Conservation (phyloP, 2,113 vertebrate genomes). For the Lates calcarifer region DNA sequence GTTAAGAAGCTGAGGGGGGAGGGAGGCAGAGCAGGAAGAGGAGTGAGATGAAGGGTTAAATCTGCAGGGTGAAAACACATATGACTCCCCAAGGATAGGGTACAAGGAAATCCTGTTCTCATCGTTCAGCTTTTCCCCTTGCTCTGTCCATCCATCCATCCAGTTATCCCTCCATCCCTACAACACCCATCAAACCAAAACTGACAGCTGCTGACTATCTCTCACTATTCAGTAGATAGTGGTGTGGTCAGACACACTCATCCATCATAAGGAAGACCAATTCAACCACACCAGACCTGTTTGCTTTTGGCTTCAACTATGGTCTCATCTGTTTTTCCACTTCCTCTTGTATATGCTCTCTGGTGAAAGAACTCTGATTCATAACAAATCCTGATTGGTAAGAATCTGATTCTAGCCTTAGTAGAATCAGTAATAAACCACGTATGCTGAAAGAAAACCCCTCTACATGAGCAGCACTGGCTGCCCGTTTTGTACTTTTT, state of each 20-base stretch:
- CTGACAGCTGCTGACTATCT: neutral
- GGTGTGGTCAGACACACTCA: neutral
- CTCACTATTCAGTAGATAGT: neutral
- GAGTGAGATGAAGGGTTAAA: conserved; percentile 35
- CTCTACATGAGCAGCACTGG: no score
- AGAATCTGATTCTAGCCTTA: no score
- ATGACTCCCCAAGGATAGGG: conserved; percentile 42
- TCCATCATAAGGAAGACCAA: neutral
- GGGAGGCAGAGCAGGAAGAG: neutral
- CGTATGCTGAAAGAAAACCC: no score
- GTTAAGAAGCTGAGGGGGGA: neutral
- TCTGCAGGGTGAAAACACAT: conserved; percentile 38
- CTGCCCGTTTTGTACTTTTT: no score
- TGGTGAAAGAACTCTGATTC: no score
- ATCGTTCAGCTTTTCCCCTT: neutral
- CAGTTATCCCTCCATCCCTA: no score
- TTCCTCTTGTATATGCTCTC: no score
- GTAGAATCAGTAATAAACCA: no score
- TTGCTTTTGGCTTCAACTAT: no score
- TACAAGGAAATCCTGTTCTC: conserved; percentile 31
- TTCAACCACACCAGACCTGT: neutral
- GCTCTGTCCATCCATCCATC: neutral
- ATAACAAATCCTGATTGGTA: no score
- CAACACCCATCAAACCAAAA: neutral
- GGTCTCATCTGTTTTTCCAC: no score